Conservation (phyloP, 2,113 vertebrate species). For the Silurus meridionalis region DNA sequence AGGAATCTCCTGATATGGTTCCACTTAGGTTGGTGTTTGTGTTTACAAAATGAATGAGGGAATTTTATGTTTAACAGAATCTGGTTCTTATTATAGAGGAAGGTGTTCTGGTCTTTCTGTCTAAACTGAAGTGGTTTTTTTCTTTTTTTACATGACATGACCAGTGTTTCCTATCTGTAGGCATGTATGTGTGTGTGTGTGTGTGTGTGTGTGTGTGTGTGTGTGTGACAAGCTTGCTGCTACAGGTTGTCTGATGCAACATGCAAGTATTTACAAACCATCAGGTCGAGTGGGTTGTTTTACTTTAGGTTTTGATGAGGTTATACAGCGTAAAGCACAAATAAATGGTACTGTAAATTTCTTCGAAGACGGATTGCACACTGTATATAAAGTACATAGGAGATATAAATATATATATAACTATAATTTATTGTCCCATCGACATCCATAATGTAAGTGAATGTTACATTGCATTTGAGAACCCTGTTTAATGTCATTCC, state of each 20-base stretch:
- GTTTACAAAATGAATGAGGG: slow-evolving; percentile 16
- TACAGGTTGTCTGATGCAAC: background rate
- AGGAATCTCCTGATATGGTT: slow-evolving; percentile 15
- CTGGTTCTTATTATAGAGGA: background rate
- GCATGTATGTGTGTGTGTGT: background rate
- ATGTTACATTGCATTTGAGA: background rate
- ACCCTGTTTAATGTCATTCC: slow-evolving; percentile 48
- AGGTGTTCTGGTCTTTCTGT: slow-evolving; percentile 13
- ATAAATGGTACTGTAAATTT: slow-evolving; percentile 22
- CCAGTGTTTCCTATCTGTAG: slow-evolving; percentile 11
- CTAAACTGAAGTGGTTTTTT: background rate
- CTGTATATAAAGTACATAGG: background rate
- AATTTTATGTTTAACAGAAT: background rate
- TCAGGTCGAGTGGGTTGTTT: background rate
- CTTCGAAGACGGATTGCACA: background rate
- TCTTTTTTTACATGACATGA: background rate
- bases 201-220: slow-evolving; percentile 12
- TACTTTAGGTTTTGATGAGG: background rate
- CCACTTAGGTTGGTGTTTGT: slow-evolving; percentile 13
- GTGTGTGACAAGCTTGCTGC: background rate
- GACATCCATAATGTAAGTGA: background rate
- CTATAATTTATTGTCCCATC: background rate
- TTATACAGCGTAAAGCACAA: slow-evolving; percentile 3
- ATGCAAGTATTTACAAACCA: background rate
- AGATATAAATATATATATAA: background rate